A percentile compares a stretch with the other conserved stretches of the same genome.
Conservation (phyloP, 2,888 invertebrate genomes). For the Drosophila subsilvestris region DNA sequence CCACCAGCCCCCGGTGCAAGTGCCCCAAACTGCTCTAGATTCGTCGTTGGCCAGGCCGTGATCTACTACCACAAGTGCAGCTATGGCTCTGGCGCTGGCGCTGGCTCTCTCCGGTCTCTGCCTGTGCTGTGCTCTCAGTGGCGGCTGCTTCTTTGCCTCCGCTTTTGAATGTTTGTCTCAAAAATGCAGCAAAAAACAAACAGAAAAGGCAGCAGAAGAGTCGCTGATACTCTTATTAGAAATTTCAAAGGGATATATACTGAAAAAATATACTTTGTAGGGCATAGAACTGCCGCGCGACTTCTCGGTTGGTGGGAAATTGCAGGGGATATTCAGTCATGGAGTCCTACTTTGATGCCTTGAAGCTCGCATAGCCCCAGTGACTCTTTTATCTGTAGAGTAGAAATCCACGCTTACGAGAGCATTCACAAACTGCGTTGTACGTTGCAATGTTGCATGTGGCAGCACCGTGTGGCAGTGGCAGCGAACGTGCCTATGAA, state of each 20-base stretch:
- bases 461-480: conserved; percentile 7
- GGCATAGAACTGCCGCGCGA: not conserved
- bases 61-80: conserved; percentile 73
- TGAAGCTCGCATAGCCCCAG: no score
- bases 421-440: conserved; percentile 11
- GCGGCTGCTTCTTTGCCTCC: conserved; percentile 13
- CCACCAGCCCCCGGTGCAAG: conserved; percentile 62
- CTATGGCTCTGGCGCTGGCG: conserved; percentile 19
- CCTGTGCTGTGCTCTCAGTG: conserved; percentile 42
- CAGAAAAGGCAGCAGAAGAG: not conserved
- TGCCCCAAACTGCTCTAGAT: conserved; percentile 71
- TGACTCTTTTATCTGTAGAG: not conserved
- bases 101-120: not conserved
- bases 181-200: not conserved
- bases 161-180: not conserved
- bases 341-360: no score
- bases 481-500: conserved; percentile 40
- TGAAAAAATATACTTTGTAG: not conserved
- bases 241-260: not conserved
- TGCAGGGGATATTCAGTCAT: no score
- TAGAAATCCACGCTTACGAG: conserved; percentile 1
- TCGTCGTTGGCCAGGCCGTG: conserved; percentile 68
- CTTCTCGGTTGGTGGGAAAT: not conserved
- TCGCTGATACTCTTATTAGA: not conserved
- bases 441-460: conserved; percentile 18